Base-by-base conservation (phyloP, 2,113 vertebrate genomes). In the Gobio gobio region DNA sequence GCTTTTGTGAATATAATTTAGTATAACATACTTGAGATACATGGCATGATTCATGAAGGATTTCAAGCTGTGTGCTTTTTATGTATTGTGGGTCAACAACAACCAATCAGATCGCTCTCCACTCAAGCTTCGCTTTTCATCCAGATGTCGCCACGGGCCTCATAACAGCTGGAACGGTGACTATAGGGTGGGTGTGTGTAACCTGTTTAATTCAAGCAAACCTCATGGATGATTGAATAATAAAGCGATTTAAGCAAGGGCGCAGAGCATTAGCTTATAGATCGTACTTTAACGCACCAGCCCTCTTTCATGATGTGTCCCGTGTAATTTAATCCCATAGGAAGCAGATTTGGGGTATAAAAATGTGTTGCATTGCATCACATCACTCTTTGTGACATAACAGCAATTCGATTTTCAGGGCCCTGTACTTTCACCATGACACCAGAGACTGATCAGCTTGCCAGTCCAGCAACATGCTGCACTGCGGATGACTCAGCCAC, bases 401-500 rank as follows among this genome's bases (percentile, higher is more conserved):
- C 70, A 85, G 51, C 13, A 40, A 51, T 82, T 83, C 49, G 64
- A 77, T 84, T 80, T 29, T 24, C 70, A 68, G n/a, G 26, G 29
- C 77, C 76, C 56, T 85, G 77, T 80, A 81, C 75, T 83, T 86
- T 73, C 78, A 78, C 81, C 33, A 51, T 85, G 86, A 86, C 85
- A 56, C 87, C 85, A 82, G 74, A 82, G 58, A 86, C 83, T 77
- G 72, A 87, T 88, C 87, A 66, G 59, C 85, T 83, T 68, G 59
- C 85, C 56, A 58, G 83, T 81, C 78, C 83, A 76, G 82, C 66
- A 79, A 83, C 86, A 83, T 90, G 74, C 87, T 90, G 87, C 88
- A 91, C 86, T 91, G 91, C 87, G 61, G 88, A 89, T 91, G 91
- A 92, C 90, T 92, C 89, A 92, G 91, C 88, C 89, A 81, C 90